Percentiles rank a stretch among this genome's conserved stretches.
phyloP scores from a whole-genome alignment of 2,797 vertebrate species.

The Lutjanus argentimaculatus region DNA sequence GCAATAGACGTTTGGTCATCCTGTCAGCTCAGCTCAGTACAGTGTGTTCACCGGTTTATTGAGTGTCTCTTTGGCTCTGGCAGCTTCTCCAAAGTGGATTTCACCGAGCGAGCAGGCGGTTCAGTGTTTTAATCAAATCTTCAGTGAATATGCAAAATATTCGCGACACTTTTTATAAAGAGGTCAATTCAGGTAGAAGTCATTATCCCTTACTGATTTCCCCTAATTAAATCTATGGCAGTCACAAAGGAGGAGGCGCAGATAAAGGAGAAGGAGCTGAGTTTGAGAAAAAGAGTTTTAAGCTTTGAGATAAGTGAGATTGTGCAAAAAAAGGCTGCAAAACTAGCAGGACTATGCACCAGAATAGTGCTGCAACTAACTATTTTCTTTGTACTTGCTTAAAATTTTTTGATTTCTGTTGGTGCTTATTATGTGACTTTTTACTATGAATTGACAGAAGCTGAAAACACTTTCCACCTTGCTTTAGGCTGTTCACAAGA shows the following conservation, averaged over 20 bases:
- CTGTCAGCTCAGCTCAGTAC: slow-evolving; percentile 18
- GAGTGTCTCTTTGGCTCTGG: slow-evolving; percentile 12
- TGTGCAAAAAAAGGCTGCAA: neutral
- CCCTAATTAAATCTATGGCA: slow-evolving; percentile 71
- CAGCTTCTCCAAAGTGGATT: slow-evolving; percentile 30
- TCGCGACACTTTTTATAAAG: slow-evolving; percentile 39
- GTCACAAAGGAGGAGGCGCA: slow-evolving; percentile 47
- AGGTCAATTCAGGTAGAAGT: slow-evolving; percentile 65
- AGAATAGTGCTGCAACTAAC: too few species aligned
- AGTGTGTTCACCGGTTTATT: slow-evolving; percentile 3
- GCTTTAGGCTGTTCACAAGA: too few species aligned
- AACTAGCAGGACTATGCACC: slow-evolving; percentile 6
- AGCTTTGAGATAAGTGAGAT: slow-evolving; percentile 57
- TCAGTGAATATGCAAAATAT: slow-evolving; percentile 61
- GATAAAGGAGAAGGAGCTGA: slow-evolving; percentile 63
- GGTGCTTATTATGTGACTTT: too few species aligned
- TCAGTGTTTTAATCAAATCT: slow-evolving; percentile 58
- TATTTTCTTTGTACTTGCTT: too few species aligned
- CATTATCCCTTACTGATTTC: slow-evolving; percentile 62
- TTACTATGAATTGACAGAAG: too few species aligned
- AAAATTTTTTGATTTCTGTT: too few species aligned
- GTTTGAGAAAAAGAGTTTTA: slow-evolving; percentile 49
- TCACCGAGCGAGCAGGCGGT: slow-evolving; percentile 19
- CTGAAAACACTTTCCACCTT: too few species aligned
- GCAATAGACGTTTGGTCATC: slow-evolving; percentile 28